Percentiles rank a stretch among this genome's conserved stretches.
These are phyloP conservation scores for Myotis planiceps DNA, from an alignment of 2,797 vertebrate genomes.

Conservation along the genomic window DNA sequence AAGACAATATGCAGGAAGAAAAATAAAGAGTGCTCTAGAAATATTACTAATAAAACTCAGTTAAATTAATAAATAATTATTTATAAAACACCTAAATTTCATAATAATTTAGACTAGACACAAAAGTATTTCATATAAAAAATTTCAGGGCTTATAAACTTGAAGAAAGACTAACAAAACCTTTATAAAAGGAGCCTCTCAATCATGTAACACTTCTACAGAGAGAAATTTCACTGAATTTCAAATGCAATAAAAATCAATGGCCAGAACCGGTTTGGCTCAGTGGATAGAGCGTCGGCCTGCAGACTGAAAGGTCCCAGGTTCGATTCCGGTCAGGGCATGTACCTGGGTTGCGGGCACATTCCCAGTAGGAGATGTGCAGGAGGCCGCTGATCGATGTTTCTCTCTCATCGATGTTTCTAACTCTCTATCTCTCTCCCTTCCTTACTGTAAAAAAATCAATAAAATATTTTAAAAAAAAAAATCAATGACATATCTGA, in stretches of 20 bases:
- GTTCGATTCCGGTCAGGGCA: too few species aligned
- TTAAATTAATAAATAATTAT: slow-evolving; percentile 6
- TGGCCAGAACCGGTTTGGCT: too few species aligned
- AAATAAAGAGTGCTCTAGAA: background rate
- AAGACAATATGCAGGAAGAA: background rate
- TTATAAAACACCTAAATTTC: background rate
- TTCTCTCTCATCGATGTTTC: too few species aligned
- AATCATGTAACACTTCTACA: background rate
- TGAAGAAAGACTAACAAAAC: background rate
- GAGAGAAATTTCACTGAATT: background rate
- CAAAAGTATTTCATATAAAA: slow-evolving; percentile 16
- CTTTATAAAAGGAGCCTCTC: background rate
- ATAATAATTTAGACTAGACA: background rate
- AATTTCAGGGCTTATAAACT: slow-evolving; percentile 16
- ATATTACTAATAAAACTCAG: background rate
- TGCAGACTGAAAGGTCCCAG: too few species aligned
- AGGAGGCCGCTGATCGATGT: too few species aligned
- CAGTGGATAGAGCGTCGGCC: too few species aligned
- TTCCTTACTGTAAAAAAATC: too few species aligned
- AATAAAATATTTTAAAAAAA: too few species aligned
- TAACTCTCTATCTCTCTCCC: too few species aligned
- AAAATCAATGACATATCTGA: background rate
- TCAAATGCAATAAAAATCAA: slow-evolving; percentile 19
- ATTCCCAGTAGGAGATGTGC: too few species aligned
- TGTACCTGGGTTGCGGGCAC: too few species aligned